phyloP scores from a whole-genome alignment of 2,113 vertebrate genomes.

The Poeciliopsis occidentalis region DNA sequence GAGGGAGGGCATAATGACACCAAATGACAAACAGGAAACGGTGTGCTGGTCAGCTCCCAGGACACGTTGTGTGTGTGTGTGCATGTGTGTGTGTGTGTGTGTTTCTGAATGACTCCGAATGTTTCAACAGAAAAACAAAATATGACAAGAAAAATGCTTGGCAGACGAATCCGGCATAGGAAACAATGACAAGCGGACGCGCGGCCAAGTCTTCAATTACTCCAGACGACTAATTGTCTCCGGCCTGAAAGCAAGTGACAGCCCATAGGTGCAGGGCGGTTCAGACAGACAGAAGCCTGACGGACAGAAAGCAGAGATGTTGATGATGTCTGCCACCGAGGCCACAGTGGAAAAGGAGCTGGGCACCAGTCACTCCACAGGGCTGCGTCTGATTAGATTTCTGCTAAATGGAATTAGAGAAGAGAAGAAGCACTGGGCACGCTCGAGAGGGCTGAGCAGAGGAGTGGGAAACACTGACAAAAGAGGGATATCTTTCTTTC shows the following conservation, averaged over 20 bases:
- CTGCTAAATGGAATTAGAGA: slow-evolving; percentile 64
- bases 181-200: slow-evolving; percentile 21
- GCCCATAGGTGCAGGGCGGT: slow-evolving; percentile 4
- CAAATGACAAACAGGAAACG: neutral
- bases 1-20: neutral
- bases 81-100: neutral
- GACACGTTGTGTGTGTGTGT: neutral
- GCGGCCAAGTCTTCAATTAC: slow-evolving; percentile 16
- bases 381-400: slow-evolving; percentile 61
- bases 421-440: slow-evolving; percentile 31
- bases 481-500: slow-evolving; percentile 57
- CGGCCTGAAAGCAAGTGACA: slow-evolving; percentile 2
- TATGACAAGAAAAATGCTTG: neutral
- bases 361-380: slow-evolving; percentile 25
- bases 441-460: slow-evolving; percentile 39
- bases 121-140: neutral
- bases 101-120: neutral
- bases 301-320: neutral
- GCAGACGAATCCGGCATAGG: neutral
- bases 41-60: slow-evolving; percentile 1
- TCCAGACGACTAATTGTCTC: slow-evolving; percentile 1
- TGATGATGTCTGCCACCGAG: slow-evolving; percentile 20
- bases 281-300: neutral
- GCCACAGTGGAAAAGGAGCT: slow-evolving; percentile 38
- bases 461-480: slow-evolving; percentile 45